These are phyloP conservation scores for Panagrolaimus sp. DNA, from an alignment of 1,140 invertebrate species.

Conservation along the genomic window DNA sequence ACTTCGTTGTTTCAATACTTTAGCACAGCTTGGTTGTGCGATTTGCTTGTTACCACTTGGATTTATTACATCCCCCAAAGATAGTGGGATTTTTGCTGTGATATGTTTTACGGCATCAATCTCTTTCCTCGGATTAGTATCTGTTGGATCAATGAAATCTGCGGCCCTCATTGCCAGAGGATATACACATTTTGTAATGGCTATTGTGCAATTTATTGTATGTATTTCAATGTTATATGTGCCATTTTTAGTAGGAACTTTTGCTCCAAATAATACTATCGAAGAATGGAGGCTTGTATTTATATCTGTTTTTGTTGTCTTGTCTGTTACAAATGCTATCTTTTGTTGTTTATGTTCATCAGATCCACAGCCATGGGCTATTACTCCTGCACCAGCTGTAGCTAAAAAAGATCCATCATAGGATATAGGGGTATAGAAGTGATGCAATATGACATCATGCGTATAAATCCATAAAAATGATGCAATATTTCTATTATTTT, in stretches of 20 bases:
- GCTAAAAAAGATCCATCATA: not conserved
- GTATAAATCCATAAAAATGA: no score
- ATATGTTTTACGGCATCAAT: slow-evolving; percentile 27
- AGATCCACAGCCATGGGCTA: slow-evolving; percentile 20
- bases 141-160: slow-evolving; percentile 27
- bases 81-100: slow-evolving; percentile 19
- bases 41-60: slow-evolving; percentile 35
- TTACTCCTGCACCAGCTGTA: not conserved
- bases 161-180: slow-evolving; percentile 21
- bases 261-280: slow-evolving; percentile 41
- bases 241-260: slow-evolving; percentile 30
- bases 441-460: no score
- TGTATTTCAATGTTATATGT: slow-evolving; percentile 31
- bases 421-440: not conserved
- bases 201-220: slow-evolving; percentile 27
- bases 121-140: slow-evolving; percentile 24
- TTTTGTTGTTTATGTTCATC: slow-evolving; percentile 29
- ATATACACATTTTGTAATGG: slow-evolving; percentile 33
- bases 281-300: slow-evolving; percentile 37
- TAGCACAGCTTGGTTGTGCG: slow-evolving; percentile 42
- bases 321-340: slow-evolving; percentile 18
- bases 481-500: no score
- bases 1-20: slow-evolving; percentile 40
- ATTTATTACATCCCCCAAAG: slow-evolving; percentile 26
- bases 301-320: slow-evolving; percentile 21